Conservation (phyloP, 2,888 invertebrate species). For the Eueremaeus valkanovi region DNA sequence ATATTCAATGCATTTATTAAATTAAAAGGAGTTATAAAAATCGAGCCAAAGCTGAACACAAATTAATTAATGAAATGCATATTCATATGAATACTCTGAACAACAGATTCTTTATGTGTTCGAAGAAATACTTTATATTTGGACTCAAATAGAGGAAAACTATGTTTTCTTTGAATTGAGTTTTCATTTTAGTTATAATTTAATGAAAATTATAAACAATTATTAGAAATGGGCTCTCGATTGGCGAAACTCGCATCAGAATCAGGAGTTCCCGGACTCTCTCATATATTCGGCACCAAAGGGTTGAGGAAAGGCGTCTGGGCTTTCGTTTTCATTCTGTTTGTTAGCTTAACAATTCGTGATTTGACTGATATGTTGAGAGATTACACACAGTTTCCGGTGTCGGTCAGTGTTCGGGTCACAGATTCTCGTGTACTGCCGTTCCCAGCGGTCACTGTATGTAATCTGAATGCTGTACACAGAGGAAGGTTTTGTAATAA, state of each 20-base stretch:
- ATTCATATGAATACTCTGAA: too few species aligned
- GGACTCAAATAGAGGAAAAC: too few species aligned
- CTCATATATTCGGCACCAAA: slow-evolving; percentile 32
- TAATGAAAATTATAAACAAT: too few species aligned
- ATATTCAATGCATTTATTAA: too few species aligned
- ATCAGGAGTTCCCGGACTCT: slow-evolving; percentile 42
- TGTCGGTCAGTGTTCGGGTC: slow-evolving; percentile 42
- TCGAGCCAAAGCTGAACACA: too few species aligned
- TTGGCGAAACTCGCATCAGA: slow-evolving; percentile 39
- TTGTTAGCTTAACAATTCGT: slow-evolving; percentile 38
- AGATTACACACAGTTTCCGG: slow-evolving; percentile 43
- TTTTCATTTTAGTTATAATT: too few species aligned
- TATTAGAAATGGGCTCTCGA: slow-evolving; percentile 27
- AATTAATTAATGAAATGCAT: too few species aligned
- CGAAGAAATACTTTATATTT: too few species aligned
- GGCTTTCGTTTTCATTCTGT: slow-evolving; percentile 40
- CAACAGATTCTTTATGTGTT: too few species aligned
- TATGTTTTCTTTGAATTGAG: too few species aligned
- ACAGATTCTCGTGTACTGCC: slow-evolving; percentile 43
- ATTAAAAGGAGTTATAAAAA: too few species aligned
- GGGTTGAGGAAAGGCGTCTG: slow-evolving; percentile 38
- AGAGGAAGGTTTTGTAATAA: slow-evolving; percentile 41
- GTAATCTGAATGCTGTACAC: slow-evolving; percentile 43
- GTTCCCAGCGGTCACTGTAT: slow-evolving; percentile 44
- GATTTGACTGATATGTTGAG: slow-evolving; percentile 41